Conservation (phyloP, 2,797 vertebrate genomes). For the Poliocrania exsul region DNA sequence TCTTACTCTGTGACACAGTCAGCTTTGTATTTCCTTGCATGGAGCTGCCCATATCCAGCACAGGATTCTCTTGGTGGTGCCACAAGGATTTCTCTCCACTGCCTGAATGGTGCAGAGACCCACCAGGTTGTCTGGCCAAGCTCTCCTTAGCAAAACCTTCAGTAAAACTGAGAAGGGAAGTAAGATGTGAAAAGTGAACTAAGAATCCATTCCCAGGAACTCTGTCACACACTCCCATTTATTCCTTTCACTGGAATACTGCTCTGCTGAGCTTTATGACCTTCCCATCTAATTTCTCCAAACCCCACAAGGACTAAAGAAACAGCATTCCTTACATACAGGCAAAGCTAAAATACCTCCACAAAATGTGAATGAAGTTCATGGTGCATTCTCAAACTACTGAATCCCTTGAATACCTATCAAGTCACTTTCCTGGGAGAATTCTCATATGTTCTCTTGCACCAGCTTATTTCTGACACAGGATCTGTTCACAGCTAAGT, state of each 20-base stretch:
- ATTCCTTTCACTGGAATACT: not conserved
- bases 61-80: not conserved
- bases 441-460: not conserved
- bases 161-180: not conserved
- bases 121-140: not conserved
- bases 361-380: not conserved
- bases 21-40: not conserved
- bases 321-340: not conserved
- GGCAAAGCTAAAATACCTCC: not conserved
- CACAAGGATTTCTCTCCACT: not conserved
- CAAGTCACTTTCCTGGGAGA: not conserved
- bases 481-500: not conserved
- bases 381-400: not conserved
- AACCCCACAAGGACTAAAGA: not conserved
- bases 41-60: not conserved
- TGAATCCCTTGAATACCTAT: not conserved
- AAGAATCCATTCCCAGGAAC: not conserved
- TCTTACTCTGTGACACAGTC: not conserved
- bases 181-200: not conserved
- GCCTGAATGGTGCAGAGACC: not conserved
- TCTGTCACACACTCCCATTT: not conserved
- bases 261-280: not conserved
- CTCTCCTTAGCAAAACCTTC: not conserved
- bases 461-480: not conserved
- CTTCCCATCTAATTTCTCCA: not conserved